Conservation (phyloP, 2,797 vertebrate species). For the Chloroceryle amazona region DNA sequence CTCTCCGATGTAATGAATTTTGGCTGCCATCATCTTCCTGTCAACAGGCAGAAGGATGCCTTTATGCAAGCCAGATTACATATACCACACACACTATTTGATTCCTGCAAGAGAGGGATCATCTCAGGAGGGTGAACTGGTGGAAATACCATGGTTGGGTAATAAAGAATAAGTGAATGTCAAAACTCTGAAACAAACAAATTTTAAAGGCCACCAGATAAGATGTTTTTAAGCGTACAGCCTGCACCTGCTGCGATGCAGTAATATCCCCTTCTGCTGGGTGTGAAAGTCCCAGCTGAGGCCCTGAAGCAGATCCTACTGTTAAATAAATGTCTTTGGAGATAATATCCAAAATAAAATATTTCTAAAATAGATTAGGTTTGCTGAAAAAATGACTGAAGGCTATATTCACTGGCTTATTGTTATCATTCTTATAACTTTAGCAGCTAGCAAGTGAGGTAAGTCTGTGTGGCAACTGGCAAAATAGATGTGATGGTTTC, state of each 20-base stretch:
- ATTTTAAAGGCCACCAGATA: conserved; percentile 50
- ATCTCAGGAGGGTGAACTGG: not conserved
- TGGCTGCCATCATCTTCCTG: not conserved
- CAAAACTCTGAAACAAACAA: conserved; percentile 43
- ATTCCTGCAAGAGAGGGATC: not conserved
- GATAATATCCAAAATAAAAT: conserved; percentile 1
- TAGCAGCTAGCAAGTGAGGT: not conserved
- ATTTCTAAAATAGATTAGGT: not conserved
- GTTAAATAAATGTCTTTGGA: conserved; percentile 55
- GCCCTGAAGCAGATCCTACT: conserved; percentile 36
- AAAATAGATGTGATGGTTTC: conserved; percentile 32
- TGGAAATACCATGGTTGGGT: not conserved
- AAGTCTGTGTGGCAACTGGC: not conserved
- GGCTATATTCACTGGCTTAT: not conserved
- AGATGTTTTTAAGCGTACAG: conserved; percentile 36
- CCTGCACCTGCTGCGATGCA: conserved; percentile 40
- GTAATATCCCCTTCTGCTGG: conserved; percentile 40
- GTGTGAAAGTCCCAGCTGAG: conserved; percentile 44
- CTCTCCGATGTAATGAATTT: not conserved
- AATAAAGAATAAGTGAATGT: conserved; percentile 43
- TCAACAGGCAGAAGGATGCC: not conserved
- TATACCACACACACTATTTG: not conserved
- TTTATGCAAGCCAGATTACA: not conserved
- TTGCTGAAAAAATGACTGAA: conserved; percentile 36
- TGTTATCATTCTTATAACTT: not conserved